Percentiles rank a stretch among this genome's conserved stretches.
Evolutionary conservation across 2,113 vertebrate species (phyloP).

Genomic region (Macaca fascicularis): T2T-MFA8v1.1 NC_088385.1:104598501-104599000

Average conservation of each 20-base stretch:
- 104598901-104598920: background rate
- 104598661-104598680: background rate
- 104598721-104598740: background rate
- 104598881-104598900: background rate
- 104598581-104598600: background rate
- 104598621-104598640: too few relatives aligned
- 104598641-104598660: background rate
- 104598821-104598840: background rate
- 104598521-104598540: conserved; percentile 71
- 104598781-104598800: background rate
- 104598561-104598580: background rate
- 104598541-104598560: conserved; percentile 15
- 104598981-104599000: background rate
- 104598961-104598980: background rate
- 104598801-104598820: background rate
- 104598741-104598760: background rate
- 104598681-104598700: background rate
- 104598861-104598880: background rate
- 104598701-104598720: conserved; percentile 2
- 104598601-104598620: background rate
- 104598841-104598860: background rate
- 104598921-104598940: background rate
- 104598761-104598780: background rate
- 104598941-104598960: background rate
- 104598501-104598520: conserved; percentile 66